Conservation (phyloP, 2,888 invertebrate species). For the Chromoteleia sp. region DNA sequence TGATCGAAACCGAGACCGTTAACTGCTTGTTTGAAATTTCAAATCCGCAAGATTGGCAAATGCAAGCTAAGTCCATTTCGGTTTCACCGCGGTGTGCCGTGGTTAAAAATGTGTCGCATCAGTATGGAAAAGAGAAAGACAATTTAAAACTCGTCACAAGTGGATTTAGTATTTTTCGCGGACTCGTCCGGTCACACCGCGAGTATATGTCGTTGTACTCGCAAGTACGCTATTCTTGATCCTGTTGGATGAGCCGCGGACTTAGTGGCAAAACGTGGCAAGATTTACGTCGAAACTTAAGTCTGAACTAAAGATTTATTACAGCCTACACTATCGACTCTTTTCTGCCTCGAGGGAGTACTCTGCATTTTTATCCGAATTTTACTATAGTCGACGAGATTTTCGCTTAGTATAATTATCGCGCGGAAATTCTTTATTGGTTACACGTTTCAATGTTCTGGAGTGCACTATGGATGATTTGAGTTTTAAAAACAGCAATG, state of each 20-base stretch:
- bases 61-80: slow-evolving; percentile 27
- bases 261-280: slow-evolving; percentile 84
- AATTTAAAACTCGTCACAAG: slow-evolving; percentile 81
- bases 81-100: slow-evolving; percentile 26
- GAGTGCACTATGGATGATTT: too few species aligned
- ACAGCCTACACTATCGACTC: slow-evolving; percentile 74
- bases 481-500: too few species aligned
- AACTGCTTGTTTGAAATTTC: background rate
- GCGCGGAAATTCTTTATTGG: too few species aligned
- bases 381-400: slow-evolving; percentile 50
- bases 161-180: slow-evolving; percentile 78
- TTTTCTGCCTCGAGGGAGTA: slow-evolving; percentile 72
- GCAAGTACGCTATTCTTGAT: slow-evolving; percentile 81
- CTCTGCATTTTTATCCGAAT: slow-evolving; percentile 76
- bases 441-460: too few species aligned
- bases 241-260: slow-evolving; percentile 82
- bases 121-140: slow-evolving; percentile 77
- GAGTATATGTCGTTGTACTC: slow-evolving; percentile 70
- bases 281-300: slow-evolving; percentile 84
- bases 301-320: slow-evolving; percentile 83
- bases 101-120: slow-evolving; percentile 74
- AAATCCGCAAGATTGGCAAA: slow-evolving; percentile 11
- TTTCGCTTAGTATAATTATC: slow-evolving; percentile 61
- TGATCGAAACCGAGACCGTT: too few species aligned
- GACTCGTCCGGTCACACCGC: slow-evolving; percentile 72